Evolutionary conservation across 2,797 vertebrate species (phyloP).

Genomic region (Oreonectes daqikongensis): DNA sequence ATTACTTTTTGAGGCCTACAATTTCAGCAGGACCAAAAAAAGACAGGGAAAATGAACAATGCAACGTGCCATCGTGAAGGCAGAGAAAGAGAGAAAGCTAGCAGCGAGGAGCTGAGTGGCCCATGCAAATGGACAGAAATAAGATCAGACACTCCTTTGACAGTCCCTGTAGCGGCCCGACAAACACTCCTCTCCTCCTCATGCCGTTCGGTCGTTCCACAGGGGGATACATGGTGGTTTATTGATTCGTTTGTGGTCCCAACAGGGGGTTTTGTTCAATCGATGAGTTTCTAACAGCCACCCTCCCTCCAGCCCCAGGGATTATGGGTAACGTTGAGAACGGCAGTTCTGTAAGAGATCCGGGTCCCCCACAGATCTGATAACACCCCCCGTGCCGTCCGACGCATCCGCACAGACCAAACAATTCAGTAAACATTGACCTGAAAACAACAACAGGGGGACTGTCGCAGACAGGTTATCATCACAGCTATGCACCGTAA

Average conservation of each 20-base stretch:
- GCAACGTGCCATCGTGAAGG: slow-evolving; percentile 45
- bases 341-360: slow-evolving; percentile 46
- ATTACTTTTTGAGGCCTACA: slow-evolving; percentile 66
- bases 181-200: not conserved
- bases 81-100: slow-evolving; percentile 9
- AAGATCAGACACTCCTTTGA: slow-evolving; percentile 45
- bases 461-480: slow-evolving; percentile 34
- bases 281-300: slow-evolving; percentile 69
- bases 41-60: slow-evolving; percentile 56
- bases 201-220: slow-evolving; percentile 6
- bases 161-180: not conserved
- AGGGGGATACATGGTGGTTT: slow-evolving; percentile 67
- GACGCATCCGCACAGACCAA: slow-evolving; percentile 1
- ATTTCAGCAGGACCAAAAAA: slow-evolving; percentile 60
- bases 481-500: slow-evolving; percentile 30
- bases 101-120: slow-evolving; percentile 26
- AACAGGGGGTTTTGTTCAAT: slow-evolving; percentile 73
- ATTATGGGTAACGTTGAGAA: slow-evolving; percentile 37
- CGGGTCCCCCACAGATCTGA: slow-evolving; percentile 39
- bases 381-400: slow-evolving; percentile 15
- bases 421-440: slow-evolving; percentile 41
- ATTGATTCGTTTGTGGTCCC: slow-evolving; percentile 74
- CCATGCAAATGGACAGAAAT: slow-evolving; percentile 42
- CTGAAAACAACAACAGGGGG: slow-evolving; percentile 25
- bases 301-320: slow-evolving; percentile 34